Conservation (phyloP, 2,888 invertebrate genomes). For the Leucophenga montana region DNA sequence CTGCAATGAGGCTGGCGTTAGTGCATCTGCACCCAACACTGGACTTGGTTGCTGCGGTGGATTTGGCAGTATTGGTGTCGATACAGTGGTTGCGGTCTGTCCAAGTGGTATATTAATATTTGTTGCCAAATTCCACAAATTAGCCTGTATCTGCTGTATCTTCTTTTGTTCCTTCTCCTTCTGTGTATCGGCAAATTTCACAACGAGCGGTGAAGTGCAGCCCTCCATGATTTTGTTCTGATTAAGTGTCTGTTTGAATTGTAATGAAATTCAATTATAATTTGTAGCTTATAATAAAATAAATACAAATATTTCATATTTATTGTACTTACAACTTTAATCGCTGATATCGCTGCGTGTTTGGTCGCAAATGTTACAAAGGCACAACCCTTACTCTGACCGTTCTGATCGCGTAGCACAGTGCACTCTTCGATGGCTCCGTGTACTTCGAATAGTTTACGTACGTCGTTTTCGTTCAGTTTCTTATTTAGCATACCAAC, state of each 20-base stretch:
- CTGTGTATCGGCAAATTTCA: conserved; percentile 99
- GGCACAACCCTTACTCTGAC: conserved; percentile 98
- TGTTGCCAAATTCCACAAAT: conserved; percentile 88
- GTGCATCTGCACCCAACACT: conserved; percentile 73
- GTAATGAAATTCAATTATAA: no score
- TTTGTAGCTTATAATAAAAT: no score
- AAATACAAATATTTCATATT: background rate
- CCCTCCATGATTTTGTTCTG: conserved; percentile 99
- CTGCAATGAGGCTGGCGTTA: conserved; percentile 79
- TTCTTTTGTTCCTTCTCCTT: conserved; percentile 99
- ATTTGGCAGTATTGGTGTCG: conserved; percentile 74
- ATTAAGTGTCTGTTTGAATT: conserved; percentile 81
- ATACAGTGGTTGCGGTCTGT: conserved; percentile 74
- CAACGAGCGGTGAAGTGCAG: conserved; percentile 97
- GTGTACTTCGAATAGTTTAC: conserved; percentile 92
- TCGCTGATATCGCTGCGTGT: conserved; percentile 97
- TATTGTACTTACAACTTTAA: conserved; percentile 79
- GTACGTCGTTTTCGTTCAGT: conserved; percentile 93
- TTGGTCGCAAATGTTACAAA: conserved; percentile 99
- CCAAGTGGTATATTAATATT: conserved; percentile 74
- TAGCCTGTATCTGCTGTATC: conserved; percentile 94
- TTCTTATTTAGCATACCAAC: conserved; percentile 99
- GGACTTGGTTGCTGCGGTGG: conserved; percentile 73
- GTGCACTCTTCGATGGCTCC: conserved; percentile 99
- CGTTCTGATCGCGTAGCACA: conserved; percentile 94